These are phyloP conservation scores for Sciaenops ocellatus DNA, from an alignment of 2,797 vertebrate species.

Conservation along the genomic window DNA sequence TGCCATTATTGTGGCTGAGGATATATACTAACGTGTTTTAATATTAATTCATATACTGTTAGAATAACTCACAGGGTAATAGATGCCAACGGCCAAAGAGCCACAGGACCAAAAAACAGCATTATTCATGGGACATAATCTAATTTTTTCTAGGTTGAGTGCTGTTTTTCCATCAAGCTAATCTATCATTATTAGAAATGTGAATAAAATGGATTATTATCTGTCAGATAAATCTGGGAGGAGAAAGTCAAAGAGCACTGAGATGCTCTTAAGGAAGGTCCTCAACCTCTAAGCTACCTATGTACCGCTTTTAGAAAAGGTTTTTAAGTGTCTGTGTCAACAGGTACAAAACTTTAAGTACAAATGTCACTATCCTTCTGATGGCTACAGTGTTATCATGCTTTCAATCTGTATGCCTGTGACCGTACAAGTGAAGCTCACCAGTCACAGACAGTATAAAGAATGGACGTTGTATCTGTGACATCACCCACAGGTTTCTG, in stretches of 20 bases:
- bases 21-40: constrained; percentile 2
- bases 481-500: too few relatives aligned
- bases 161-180: background rate
- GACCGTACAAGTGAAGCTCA: background rate
- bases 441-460: too few relatives aligned
- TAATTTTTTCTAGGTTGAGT: background rate
- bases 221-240: background rate
- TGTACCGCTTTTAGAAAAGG: background rate
- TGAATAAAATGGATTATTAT: background rate
- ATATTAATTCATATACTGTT: constrained; percentile 12
- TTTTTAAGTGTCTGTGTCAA: background rate
- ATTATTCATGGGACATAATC: background rate
- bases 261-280: background rate
- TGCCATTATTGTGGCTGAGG: background rate
- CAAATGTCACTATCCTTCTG: background rate
- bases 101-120: background rate
- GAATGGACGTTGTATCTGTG: too few relatives aligned
- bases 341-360: background rate
- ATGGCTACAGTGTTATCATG: background rate
- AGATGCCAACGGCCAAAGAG: background rate
- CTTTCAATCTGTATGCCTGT: background rate
- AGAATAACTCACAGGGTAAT: background rate
- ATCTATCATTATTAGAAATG: background rate
- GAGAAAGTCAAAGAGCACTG: background rate
- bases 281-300: background rate